phyloP scores from a whole-genome alignment of 2,888 invertebrate genomes.

The Archips xylosteana region DNA sequence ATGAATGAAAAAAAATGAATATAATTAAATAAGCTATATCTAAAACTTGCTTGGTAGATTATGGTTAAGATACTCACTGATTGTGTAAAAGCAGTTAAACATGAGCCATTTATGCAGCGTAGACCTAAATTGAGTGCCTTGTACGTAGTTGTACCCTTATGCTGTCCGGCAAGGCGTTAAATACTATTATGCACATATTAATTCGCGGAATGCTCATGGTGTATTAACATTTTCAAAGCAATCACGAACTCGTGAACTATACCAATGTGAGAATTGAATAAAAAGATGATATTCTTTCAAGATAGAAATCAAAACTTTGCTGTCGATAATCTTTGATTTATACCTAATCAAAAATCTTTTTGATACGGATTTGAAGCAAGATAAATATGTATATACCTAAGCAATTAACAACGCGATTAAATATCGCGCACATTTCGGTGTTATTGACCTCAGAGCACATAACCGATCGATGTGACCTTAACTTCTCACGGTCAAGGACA shows the following conservation, averaged over 20 bases:
- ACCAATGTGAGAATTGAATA: neutral
- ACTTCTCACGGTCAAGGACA: constrained; percentile 1
- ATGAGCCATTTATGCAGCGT: too few species aligned
- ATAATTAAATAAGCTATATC: too few species aligned
- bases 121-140: too few species aligned
- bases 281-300: neutral
- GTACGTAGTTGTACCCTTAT: too few species aligned
- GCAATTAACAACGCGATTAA: neutral
- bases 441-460: neutral
- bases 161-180: too few species aligned
- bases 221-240: neutral
- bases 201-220: neutral
- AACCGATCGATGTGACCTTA: neutral
- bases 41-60: too few species aligned
- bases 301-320: too few species aligned
- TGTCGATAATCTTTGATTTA: neutral
- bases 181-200: too few species aligned
- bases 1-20: too few species aligned
- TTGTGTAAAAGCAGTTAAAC: too few species aligned
- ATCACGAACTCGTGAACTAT: neutral
- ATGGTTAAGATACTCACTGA: too few species aligned
- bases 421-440: neutral
- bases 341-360: neutral
- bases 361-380: neutral
- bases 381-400: neutral